Evolutionary conservation across 2,888 invertebrate genomes (phyloP).

Genomic region (Augiades crinisus): DNA sequence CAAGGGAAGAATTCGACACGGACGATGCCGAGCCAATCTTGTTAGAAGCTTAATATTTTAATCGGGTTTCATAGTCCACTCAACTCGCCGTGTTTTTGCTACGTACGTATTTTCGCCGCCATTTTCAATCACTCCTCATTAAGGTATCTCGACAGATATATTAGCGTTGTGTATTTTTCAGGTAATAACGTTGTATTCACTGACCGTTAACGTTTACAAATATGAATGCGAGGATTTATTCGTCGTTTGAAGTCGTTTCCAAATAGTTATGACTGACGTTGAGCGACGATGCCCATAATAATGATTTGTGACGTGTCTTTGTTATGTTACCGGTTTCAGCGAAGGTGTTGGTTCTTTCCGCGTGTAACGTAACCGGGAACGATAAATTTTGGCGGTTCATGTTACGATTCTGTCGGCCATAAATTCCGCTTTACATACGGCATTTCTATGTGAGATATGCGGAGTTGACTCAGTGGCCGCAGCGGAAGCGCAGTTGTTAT

Average conservation of each 20-base stretch:
- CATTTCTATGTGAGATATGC: conserved; percentile 34
- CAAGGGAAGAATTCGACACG: conserved; percentile 26
- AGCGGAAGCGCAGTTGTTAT: conserved; percentile 33
- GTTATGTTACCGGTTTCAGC: conserved; percentile 14
- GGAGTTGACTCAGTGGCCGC: conserved; percentile 40
- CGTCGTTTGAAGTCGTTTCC: conserved; percentile 45
- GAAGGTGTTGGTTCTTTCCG: conserved; percentile 18
- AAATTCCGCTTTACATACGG: conserved; percentile 39
- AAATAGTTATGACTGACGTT: conserved; percentile 31
- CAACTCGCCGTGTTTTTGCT: conserved; percentile 35
- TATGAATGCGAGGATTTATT: conserved; percentile 43
- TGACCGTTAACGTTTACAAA: conserved; percentile 35
- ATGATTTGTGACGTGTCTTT: conserved; percentile 15
- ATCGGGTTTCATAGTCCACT: conserved; percentile 14
- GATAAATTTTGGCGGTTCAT: conserved; percentile 26
- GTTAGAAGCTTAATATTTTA: conserved; percentile 25
- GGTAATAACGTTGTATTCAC: conserved; percentile 37
- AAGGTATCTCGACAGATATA: conserved; percentile 52
- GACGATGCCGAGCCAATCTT: conserved; percentile 23
- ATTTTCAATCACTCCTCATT: conserved; percentile 18
- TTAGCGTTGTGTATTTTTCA: conserved; percentile 46
- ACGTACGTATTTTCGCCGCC: conserved; percentile 52
- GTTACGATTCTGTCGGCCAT: conserved; percentile 33
- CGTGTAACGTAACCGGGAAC: conserved; percentile 9
- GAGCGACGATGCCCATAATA: conserved; percentile 19